Percentiles rank a stretch among this genome's conserved stretches.
These are phyloP conservation scores for Eublepharis macularius DNA, from an alignment of 2,113 vertebrate genomes.

Conservation along the genomic window DNA sequence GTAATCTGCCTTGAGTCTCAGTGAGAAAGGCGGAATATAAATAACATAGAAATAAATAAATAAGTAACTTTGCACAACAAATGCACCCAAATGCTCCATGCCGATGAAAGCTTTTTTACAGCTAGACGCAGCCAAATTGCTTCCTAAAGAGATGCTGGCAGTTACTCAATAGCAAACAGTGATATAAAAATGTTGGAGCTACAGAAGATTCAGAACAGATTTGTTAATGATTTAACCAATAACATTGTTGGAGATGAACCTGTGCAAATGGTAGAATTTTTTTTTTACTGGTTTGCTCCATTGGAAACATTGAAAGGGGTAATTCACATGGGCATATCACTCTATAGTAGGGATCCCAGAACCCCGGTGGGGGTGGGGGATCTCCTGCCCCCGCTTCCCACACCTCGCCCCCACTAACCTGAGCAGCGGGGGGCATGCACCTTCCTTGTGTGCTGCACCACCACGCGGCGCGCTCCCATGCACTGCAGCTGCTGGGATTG, in stretches of 20 bases:
- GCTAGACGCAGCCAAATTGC: constrained; percentile 41
- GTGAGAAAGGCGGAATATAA: too few species aligned
- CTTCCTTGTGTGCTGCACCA: too few species aligned
- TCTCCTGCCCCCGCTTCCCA: too few species aligned
- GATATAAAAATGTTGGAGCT: constrained; percentile 10
- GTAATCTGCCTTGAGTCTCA: too few species aligned
- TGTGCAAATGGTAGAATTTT: neutral
- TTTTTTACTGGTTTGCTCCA: neutral
- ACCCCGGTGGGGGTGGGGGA: too few species aligned
- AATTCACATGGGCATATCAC: too few species aligned
- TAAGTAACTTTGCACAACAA: neutral
- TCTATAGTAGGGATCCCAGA: too few species aligned
- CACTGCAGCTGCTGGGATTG: too few species aligned
- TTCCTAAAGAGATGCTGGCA: constrained; percentile 38
- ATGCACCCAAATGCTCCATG: constrained; percentile 16
- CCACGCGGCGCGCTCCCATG: too few species aligned
- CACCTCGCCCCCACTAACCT: too few species aligned
- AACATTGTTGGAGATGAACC: neutral
- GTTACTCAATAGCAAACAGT: constrained; percentile 21
- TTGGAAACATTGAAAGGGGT: neutral
- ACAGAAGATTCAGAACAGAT: constrained; percentile 38
- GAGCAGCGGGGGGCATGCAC: too few species aligned
- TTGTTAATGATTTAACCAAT: constrained; percentile 17
- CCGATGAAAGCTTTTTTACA: constrained; percentile 39
- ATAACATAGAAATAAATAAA: too few species aligned